These are phyloP conservation scores for Ictalurus punctatus DNA, from an alignment of 2,113 vertebrate genomes.

Conservation along the genomic window DNA sequence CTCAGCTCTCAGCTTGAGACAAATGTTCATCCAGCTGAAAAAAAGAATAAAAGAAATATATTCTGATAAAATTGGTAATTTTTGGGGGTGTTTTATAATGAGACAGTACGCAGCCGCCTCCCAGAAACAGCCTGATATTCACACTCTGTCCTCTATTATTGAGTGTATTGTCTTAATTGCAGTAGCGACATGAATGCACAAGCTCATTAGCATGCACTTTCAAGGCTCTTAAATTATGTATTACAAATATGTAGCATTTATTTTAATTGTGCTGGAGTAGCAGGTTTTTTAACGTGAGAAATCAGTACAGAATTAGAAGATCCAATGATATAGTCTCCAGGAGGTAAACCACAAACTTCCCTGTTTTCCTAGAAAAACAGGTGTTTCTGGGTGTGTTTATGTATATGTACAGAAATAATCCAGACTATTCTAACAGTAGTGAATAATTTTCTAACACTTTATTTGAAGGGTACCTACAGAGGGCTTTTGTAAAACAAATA, in stretches of 20 bases:
- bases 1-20: background rate
- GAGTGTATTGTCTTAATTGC: slow-evolving; percentile 64
- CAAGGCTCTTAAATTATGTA: slow-evolving; percentile 56
- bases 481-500: background rate
- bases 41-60: slow-evolving; percentile 1
- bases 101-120: slow-evolving; percentile 44
- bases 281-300: slow-evolving; percentile 48
- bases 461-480: background rate
- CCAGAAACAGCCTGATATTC: slow-evolving; percentile 61
- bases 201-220: slow-evolving; percentile 68
- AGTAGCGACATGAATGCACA: slow-evolving; percentile 60
- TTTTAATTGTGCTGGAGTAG: slow-evolving; percentile 57
- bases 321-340: slow-evolving; percentile 19
- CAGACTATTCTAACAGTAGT: background rate
- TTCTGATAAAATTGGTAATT: background rate
- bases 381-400: background rate
- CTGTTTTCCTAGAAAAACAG: background rate
- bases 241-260: slow-evolving; percentile 57
- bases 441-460: background rate
- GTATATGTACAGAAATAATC: background rate
- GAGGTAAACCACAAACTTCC: slow-evolving; percentile 7
- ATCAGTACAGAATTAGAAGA: background rate
- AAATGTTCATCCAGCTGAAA: background rate
- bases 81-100: slow-evolving; percentile 31
- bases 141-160: slow-evolving; percentile 60